phyloP scores from a whole-genome alignment of 1,140 invertebrate species.

The Hylyphantes graminicola region DNA sequence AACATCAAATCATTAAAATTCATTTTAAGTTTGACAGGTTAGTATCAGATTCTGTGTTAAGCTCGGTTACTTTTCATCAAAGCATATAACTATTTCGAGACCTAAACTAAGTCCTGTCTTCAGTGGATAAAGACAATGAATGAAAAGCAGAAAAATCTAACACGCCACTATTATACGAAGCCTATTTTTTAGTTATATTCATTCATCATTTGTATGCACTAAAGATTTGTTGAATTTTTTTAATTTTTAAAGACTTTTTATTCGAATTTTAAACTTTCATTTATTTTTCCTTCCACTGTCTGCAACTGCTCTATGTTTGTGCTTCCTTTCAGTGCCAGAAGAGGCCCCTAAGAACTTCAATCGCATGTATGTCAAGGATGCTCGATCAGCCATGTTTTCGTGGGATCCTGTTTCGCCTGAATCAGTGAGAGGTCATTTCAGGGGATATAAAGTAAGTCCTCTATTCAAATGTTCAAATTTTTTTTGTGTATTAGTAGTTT shows the following conservation, averaged over 20 bases:
- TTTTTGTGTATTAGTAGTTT: too few relatives aligned
- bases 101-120: too few relatives aligned
- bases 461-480: background rate
- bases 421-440: slow-evolving; percentile 86
- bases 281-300: background rate
- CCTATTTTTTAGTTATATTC: too few relatives aligned
- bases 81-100: too few relatives aligned
- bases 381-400: slow-evolving; percentile 81
- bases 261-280: background rate
- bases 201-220: too few relatives aligned
- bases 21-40: too few relatives aligned
- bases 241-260: slow-evolving; percentile 2
- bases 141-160: too few relatives aligned
- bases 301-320: background rate
- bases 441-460: slow-evolving; percentile 82
- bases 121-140: too few relatives aligned
- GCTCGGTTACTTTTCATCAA: too few relatives aligned
- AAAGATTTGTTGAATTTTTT: background rate
- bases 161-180: too few relatives aligned
- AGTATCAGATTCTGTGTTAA: too few relatives aligned
- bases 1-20: too few relatives aligned
- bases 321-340: slow-evolving; percentile 74
- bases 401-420: slow-evolving; percentile 84
- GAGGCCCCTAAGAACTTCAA: slow-evolving; percentile 88
- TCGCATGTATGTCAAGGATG: slow-evolving; percentile 77